Evolutionary conservation across 2,797 vertebrate species (phyloP), one percentile per base, ranked within the genome.

Genomic region (Oreonectes daqikongensis): DNA sequence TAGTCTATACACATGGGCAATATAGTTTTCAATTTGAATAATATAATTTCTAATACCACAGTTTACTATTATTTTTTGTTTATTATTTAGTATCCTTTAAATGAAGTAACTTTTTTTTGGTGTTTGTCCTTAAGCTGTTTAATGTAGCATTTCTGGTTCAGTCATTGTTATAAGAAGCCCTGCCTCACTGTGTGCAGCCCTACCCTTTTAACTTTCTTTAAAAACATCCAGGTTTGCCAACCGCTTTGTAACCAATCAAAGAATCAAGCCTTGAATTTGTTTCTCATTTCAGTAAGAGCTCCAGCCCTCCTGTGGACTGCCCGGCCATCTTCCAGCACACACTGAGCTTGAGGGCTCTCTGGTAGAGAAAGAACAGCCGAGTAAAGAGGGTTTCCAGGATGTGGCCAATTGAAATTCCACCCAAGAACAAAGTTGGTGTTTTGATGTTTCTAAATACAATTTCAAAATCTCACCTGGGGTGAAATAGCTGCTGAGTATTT

Each of bases 331-430:
- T 28, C 74, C 28, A 59, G 38, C 5, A 2, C 3, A 0, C 10
- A 1, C 28, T 28, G 64, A 57, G 15, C 64, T 44, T 61, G 30
- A 59, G 11, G n/a, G 17, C 53, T 59, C 67, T 28, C 64, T 71
- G 28, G 70, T n/a, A 63, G 35, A 32, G 24, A 80, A 26, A 78
- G 22, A 35, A 48, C 57, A 69, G 7, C 17, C 53, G 40, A 3
- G 50, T 32, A n/a, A 55, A 38, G 44, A 65, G 60, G 61, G 35
- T 40, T 26, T 35, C 6, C 79, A 32, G 44, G 24, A 75, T n/a
- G 61, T 4, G 22, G 74, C 53, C 40, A 72, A 82, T 74, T 81
- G 69, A 79, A 78, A 82, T 80, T 82, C 69, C 18, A 68, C 57
- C 26, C 1, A 20, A 55, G 35, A 35, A 50, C 5, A 10, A 48